phyloP scores from a whole-genome alignment of 1,140 invertebrate species.

The Anastrepha obliqua region DNA sequence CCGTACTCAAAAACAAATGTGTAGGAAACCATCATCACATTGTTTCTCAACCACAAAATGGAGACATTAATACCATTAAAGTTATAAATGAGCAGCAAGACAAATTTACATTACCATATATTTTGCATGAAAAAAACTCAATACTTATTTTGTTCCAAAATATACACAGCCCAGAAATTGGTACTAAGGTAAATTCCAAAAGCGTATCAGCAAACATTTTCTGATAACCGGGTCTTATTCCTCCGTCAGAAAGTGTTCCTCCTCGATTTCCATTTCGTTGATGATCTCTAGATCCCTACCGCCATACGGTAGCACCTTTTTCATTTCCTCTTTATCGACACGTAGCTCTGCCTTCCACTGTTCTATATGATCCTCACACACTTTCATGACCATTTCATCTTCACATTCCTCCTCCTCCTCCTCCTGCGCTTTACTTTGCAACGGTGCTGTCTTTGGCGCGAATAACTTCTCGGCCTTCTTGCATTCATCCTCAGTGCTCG shows the following conservation, averaged over 20 bases:
- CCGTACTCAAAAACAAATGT: no score
- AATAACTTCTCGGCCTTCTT: conserved; percentile 61
- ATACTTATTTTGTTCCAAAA: no score
- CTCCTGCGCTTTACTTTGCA: conserved; percentile 59
- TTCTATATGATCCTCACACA: conserved; percentile 9
- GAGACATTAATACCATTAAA: no score
- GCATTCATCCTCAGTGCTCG: conserved; percentile 46
- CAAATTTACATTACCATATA: no score
- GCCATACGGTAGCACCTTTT: conserved; percentile 14
- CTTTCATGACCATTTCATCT: conserved; percentile 36
- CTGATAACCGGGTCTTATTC: background rate
- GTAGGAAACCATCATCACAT: no score
- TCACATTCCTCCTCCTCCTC: conserved; percentile 60
- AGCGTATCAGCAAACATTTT: no score
- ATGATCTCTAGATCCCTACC: conserved; percentile 3
- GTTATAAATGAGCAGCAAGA: no score
- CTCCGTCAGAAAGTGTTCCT: background rate
- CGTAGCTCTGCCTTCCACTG: background rate
- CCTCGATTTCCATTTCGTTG: conserved; percentile 13
- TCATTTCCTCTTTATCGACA: conserved; percentile 9
- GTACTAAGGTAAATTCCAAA: no score
- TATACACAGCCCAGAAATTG: no score
- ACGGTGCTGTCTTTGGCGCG: conserved; percentile 65
- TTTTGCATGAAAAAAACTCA: no score
- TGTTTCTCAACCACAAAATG: no score